Evolutionary conservation across 2,888 invertebrate species (phyloP).

Genomic region (Drosophila mimetica): DNA sequence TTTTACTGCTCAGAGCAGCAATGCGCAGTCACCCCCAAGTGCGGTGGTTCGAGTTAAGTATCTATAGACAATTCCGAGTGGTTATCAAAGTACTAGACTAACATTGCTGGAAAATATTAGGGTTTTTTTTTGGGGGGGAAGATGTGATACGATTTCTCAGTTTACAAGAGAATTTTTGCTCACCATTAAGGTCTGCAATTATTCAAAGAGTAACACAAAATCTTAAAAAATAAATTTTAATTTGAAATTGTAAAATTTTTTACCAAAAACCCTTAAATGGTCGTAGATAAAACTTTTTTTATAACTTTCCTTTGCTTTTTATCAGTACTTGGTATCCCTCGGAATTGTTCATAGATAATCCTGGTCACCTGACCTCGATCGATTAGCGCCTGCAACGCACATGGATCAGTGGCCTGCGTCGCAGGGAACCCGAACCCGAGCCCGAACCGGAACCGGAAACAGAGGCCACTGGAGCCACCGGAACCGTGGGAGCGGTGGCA

Average conservation of each 20-base stretch:
- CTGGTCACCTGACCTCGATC: conserved; percentile 5
- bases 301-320: not conserved
- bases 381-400: conserved; percentile 68
- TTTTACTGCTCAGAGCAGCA: conserved; percentile 39
- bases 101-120: too few relatives aligned
- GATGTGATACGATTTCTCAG: too few relatives aligned
- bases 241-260: too few relatives aligned
- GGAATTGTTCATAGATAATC: conserved; percentile 2
- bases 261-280: not conserved
- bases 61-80: not conserved
- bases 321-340: not conserved
- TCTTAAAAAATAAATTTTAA: too few relatives aligned
- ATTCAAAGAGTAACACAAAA: too few relatives aligned
- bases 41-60: not conserved
- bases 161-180: too few relatives aligned
- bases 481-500: not conserved
- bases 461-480: conserved; percentile 17
- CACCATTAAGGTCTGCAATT: too few relatives aligned
- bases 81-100: too few relatives aligned
- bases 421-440: conserved; percentile 28
- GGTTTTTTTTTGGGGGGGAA: too few relatives aligned
- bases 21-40: not conserved
- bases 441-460: conserved; percentile 13
- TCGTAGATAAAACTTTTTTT: not conserved
- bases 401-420: conserved; percentile 64